Percentiles rank a stretch among this genome's conserved stretches.
Evolutionary conservation across 1,140 invertebrate genomes (phyloP).

Genomic region (Melanaphis sacchari): DNA sequence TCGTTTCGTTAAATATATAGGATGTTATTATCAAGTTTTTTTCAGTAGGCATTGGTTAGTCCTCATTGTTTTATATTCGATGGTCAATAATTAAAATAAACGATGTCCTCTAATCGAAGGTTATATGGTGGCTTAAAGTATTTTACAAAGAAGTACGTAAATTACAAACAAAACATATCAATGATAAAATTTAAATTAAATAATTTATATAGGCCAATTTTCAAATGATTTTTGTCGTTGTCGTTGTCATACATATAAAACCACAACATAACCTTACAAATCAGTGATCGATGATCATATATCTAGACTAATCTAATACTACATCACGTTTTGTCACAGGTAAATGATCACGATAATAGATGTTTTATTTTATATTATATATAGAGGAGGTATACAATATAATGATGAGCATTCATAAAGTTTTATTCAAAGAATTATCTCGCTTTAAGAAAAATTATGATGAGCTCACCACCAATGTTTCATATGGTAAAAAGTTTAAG

Average conservation of each 20-base stretch:
- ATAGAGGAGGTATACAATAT: neutral
- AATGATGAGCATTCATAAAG: neutral
- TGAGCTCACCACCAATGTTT: neutral
- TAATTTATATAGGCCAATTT: constrained; percentile 35
- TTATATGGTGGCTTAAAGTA: neutral
- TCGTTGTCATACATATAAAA: neutral
- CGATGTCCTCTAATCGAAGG: neutral
- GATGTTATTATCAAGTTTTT: neutral
- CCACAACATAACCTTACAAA: constrained; percentile 27
- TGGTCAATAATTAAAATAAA: neutral
- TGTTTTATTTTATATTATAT: constrained; percentile 33
- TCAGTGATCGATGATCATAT: neutral
- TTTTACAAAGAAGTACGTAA: neutral
- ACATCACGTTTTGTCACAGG: constrained; percentile 48
- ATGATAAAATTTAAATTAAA: neutral
- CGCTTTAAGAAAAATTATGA: neutral
- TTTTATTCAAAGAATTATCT: neutral
- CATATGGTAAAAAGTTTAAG: neutral
- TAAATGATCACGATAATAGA: constrained; percentile 39
- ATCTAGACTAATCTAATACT: neutral
- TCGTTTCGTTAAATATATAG: neutral
- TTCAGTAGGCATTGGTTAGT: neutral
- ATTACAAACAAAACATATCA: neutral
- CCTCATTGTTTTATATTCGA: neutral
- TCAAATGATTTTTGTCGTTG: neutral